phyloP scores from a whole-genome alignment of 2,888 invertebrate genomes.

The Ptilodon capucinus region DNA sequence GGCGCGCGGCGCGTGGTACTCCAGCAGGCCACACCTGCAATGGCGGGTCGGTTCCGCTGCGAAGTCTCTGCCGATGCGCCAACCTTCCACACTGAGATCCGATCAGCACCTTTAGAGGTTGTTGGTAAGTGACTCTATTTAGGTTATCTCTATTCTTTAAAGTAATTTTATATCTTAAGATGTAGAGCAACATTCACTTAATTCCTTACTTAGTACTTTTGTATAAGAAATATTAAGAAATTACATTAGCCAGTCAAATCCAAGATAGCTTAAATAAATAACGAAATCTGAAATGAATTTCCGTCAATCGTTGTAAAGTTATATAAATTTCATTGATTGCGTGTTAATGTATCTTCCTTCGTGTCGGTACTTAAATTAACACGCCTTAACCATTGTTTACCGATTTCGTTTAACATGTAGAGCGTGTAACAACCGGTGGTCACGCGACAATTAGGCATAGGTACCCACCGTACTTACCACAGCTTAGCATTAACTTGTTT shows the following conservation, averaged over 20 bases:
- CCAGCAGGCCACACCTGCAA: slow-evolving; percentile 86
- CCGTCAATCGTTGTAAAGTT: background rate
- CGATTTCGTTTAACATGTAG: slow-evolving; percentile 25
- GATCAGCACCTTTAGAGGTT: slow-evolving; percentile 86
- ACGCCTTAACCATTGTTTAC: slow-evolving; percentile 28
- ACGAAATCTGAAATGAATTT: background rate
- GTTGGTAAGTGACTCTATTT: slow-evolving; percentile 83
- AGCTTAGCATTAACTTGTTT: slow-evolving; percentile 4
- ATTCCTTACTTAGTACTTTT: too few relatives aligned
- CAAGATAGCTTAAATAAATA: too few relatives aligned
- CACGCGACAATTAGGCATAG: slow-evolving; percentile 35
- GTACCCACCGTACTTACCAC: slow-evolving; percentile 8
- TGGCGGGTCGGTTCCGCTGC: slow-evolving; percentile 88
- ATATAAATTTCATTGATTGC: slow-evolving; percentile 11
- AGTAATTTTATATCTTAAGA: too few relatives aligned
- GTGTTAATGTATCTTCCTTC: slow-evolving; percentile 21
- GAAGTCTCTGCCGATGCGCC: slow-evolving; percentile 90
- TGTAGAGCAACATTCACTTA: too few relatives aligned
- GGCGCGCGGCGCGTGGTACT: slow-evolving; percentile 85
- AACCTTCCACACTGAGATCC: slow-evolving; percentile 86
- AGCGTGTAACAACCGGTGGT: slow-evolving; percentile 23
- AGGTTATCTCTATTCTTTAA: too few relatives aligned
- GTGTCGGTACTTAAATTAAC: slow-evolving; percentile 28
- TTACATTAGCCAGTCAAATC: background rate
- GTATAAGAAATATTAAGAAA: too few relatives aligned